These are phyloP conservation scores for Drosophila stalkeri DNA, from an alignment of 2,888 invertebrate species.

Conservation along the genomic window DNA sequence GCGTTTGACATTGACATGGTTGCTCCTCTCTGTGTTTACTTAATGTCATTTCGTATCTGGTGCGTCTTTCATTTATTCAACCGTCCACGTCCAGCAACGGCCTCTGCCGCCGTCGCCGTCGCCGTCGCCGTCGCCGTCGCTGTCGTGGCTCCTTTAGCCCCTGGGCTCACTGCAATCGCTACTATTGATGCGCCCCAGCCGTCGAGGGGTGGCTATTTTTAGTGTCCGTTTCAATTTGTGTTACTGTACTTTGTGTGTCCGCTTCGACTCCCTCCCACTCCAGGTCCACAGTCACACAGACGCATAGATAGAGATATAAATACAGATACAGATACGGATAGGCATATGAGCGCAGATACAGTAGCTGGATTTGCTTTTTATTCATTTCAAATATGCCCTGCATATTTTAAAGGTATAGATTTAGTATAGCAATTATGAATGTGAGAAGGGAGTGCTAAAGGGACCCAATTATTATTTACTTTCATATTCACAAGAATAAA, in stretches of 20 bases:
- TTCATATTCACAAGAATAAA: too few species aligned
- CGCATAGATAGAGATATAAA: conserved; percentile 1
- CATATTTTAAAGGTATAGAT: neutral
- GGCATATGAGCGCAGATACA: conserved; percentile 1
- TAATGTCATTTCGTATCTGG: conserved; percentile 69
- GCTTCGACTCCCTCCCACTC: conserved; percentile 29
- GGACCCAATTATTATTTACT: too few species aligned
- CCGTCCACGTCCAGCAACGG: conserved; percentile 59
- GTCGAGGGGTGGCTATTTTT: conserved; percentile 83
- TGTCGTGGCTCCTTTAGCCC: conserved; percentile 16
- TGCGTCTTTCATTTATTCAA: conserved; percentile 64
- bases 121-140: conserved; percentile 10
- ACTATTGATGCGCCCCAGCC: conserved; percentile 75
- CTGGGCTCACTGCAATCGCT: conserved; percentile 24
- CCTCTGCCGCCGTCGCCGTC: conserved; percentile 6
- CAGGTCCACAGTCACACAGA: neutral
- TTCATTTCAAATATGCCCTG: neutral
- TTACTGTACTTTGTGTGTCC: conserved; percentile 71
- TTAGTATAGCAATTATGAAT: neutral
- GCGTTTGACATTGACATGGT: conserved; percentile 79
- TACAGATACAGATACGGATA: neutral
- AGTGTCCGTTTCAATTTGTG: conserved; percentile 80
- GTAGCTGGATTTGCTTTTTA: neutral
- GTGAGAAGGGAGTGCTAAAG: neutral
- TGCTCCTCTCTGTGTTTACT: conserved; percentile 74